Evolutionary conservation across 2,888 invertebrate species (phyloP), one percentile per base, ranked within the genome.

Genomic region (Stomorhina lunata): DNA sequence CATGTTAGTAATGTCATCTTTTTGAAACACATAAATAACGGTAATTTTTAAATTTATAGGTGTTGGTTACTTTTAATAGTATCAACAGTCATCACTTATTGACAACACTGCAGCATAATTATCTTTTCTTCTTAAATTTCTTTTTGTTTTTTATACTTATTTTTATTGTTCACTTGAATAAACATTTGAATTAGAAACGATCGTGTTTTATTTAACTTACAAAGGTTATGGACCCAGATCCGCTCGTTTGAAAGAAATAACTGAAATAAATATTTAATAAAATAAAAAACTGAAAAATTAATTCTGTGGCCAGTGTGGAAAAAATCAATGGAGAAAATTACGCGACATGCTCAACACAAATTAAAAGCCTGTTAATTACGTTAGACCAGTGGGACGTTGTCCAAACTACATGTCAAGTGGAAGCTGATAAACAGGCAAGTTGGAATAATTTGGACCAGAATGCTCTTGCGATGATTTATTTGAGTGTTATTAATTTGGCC

Each of bases 141-240:
- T n/a, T n/a, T n/a, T n/a, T n/a, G n/a, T n/a, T n/a, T n/a, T n/a
- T n/a, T n/a, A n/a, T n/a, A n/a, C n/a, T n/a, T n/a, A n/a, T n/a
- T n/a, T n/a, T n/a, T n/a, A n/a, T n/a, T n/a, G n/a, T 22, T 68
- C 15, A 68, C 27, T 57, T 12, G 17, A 57, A 57, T 50, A 69
- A 57, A 69, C 12, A 15, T 25, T 20, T 43, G 48, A 10, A 48
- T 29, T 7, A 12, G 37, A 53, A 37, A 50, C 34, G 29, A 50
- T 45, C 10, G 50, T 53, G 37, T 53, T 5, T 66, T 32, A n/a
- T 15, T 37, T 22, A 3, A 6, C n/a, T 10, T 61, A 72, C 61
- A 72, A 72, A 72, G 72, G 61, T 61, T 75, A 75, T 73, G 63
- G 43, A 61, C 72, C 73, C n/a, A 63, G 65, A 22, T 25, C 72